These are phyloP conservation scores for Cerastoderma edule DNA, from an alignment of 2,888 invertebrate genomes.

Conservation along the genomic window DNA sequence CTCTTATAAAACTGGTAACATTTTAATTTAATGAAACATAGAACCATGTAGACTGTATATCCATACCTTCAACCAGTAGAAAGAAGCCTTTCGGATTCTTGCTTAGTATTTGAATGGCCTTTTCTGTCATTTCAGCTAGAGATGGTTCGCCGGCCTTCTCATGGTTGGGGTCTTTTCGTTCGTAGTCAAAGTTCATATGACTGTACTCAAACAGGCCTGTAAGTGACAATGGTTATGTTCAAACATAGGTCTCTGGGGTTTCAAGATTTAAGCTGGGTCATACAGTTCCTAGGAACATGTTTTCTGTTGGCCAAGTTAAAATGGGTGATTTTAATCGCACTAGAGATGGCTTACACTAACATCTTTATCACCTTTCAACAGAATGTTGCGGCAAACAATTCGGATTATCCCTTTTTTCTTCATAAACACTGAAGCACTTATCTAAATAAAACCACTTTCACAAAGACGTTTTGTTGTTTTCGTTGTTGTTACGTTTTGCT, in stretches of 20 bases:
- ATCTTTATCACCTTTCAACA: not conserved
- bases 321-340: not conserved
- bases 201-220: slow-evolving; percentile 82
- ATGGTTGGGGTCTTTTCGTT: slow-evolving; percentile 78
- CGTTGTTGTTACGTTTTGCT: too few relatives aligned
- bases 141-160: slow-evolving; percentile 86
- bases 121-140: slow-evolving; percentile 91
- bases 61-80: slow-evolving; percentile 87
- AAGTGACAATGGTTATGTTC: not conserved
- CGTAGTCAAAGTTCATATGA: slow-evolving; percentile 90
- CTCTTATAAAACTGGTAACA: too few relatives aligned
- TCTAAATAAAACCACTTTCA: too few relatives aligned
- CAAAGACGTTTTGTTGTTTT: too few relatives aligned
- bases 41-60: too few relatives aligned
- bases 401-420: too few relatives aligned
- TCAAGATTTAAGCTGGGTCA: too few relatives aligned
- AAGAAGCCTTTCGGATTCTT: slow-evolving; percentile 89
- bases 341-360: not conserved
- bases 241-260: too few relatives aligned
- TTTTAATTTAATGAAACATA: too few relatives aligned
- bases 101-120: slow-evolving; percentile 90
- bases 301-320: too few relatives aligned
- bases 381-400: not conserved
- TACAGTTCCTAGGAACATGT: too few relatives aligned
- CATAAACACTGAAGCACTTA: too few relatives aligned